Evolutionary conservation across 2,113 vertebrate species (phyloP).

Genomic region (Antennarius striatus): DNA sequence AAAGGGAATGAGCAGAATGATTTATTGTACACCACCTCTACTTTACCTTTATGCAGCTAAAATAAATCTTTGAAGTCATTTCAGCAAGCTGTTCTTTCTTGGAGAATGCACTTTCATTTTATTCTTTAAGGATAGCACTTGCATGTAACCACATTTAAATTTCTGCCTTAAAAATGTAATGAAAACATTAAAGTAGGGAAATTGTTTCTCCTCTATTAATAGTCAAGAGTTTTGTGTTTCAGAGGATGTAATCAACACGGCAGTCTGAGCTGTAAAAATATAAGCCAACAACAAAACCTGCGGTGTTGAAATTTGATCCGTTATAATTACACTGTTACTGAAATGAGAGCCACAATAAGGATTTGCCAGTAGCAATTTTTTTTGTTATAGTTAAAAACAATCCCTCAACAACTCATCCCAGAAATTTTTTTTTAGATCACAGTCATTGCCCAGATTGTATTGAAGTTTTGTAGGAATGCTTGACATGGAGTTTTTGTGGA

Average conservation of each 20-base stretch:
- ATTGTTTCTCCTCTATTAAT: too few relatives aligned
- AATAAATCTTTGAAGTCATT: background rate
- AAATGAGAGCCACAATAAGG: constrained; percentile 11
- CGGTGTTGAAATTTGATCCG: constrained; percentile 26
- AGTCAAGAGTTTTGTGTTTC: too few relatives aligned
- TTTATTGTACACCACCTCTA: background rate
- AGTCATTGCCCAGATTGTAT: constrained; percentile 2
- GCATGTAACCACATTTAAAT: too few relatives aligned
- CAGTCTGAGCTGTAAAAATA: constrained; percentile 31
- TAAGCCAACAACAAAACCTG: constrained; percentile 21
- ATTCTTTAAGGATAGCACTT: too few relatives aligned
- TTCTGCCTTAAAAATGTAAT: too few relatives aligned
- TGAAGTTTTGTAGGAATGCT: constrained; percentile 3
- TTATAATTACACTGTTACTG: constrained; percentile 46
- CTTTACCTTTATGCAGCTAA: background rate
- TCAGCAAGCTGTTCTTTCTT: background rate
- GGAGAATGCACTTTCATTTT: background rate
- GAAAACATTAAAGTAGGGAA: too few relatives aligned
- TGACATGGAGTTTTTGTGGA: constrained; percentile 28
- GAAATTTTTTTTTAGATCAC: constrained; percentile 42
- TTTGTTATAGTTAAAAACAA: constrained; percentile 32
- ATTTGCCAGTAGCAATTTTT: constrained; percentile 5
- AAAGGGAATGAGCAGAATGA: background rate
- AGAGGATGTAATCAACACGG: too few relatives aligned
- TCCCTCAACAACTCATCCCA: constrained; percentile 6